Base-by-base conservation (phyloP, 2,113 vertebrate genomes). In the Python bivittatus region DNA sequence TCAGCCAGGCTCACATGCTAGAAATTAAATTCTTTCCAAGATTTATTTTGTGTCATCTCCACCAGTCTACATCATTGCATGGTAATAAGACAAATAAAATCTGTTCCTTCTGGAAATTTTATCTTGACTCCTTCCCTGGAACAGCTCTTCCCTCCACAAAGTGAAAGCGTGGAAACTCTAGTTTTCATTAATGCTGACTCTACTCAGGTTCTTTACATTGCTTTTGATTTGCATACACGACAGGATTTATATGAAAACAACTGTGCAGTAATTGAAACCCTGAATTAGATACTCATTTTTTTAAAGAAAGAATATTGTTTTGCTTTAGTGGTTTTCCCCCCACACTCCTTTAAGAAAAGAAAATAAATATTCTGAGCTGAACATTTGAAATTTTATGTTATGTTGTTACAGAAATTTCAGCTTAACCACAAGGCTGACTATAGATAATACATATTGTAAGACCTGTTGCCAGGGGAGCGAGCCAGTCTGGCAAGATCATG, bases 321-420 rank as follows among this genome's bases (percentile, higher is more conserved):
- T 91, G 56, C 7, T 95, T 93, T 89, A 64, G 42, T 89, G n/a
- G 13, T 11, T 52, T 64, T 58, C 52, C 29, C 84, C 57, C 33
- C 20, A 83, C 5, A 33, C 93, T 3, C 0, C 60, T 93, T 13
- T 90, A 93, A 33, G 0, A 94, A 72, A 94, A 79, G 83, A 56
- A 27, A 95, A 93, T 54, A 84, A 58, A 94, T 93, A 96, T 42
- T 29, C 58, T 61, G 89, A 68, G 94, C 89, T 94, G 95, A 97
- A 96, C 92, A 92, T 93, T 96, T 93, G 93, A 94, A 90, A 95
- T 96, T 27, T 95, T 96, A 94, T 92, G 96, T 97, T 96, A 92
- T 0, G 11, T 94, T 89, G 93, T 96, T 38, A 4, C 93, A 95
- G 96, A 95, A 93, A 95, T 94, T 64, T 93, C 93, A 1, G 72